Conservation (phyloP, 2,113 vertebrate species). For the Pogonocichla stellata region DNA sequence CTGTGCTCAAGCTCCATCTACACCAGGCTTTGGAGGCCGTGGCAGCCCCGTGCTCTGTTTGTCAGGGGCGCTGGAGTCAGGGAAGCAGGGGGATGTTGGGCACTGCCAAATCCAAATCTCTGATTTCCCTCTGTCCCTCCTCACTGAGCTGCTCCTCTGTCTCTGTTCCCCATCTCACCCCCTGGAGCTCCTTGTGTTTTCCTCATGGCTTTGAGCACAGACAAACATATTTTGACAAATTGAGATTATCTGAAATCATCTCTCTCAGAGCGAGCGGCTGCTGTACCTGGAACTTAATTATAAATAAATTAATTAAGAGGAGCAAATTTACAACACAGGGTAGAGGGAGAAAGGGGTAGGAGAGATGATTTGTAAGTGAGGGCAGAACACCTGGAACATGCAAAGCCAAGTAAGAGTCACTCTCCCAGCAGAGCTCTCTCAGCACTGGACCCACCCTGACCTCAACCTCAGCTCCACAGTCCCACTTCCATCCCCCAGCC, state of each 20-base stretch:
- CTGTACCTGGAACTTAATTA: conserved; percentile 16
- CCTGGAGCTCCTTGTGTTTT: not conserved
- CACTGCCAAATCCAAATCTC: not conserved
- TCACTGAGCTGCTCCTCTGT: not conserved
- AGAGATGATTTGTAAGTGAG: not conserved
- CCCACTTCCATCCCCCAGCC: not conserved
- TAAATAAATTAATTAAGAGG: conserved; percentile 57
- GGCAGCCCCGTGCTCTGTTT: accelerated
- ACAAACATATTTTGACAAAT: conserved; percentile 40
- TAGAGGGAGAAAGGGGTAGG: not conserved
- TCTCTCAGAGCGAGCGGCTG: not conserved
- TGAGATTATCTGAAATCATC: not conserved
- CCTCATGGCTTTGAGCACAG: not conserved
- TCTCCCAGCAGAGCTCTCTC: not conserved
- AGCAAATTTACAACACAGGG: not conserved
- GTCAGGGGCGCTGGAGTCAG: accelerated
- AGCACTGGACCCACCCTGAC: not conserved
- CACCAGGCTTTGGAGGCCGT: not conserved
- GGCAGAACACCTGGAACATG: accelerated
- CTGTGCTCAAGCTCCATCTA: not conserved
- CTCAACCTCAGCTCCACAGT: not conserved
- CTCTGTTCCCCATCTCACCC: not conserved
- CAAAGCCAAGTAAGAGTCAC: not conserved
- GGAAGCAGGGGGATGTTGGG: accelerated
- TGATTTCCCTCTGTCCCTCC: not conserved